Evolutionary conservation across 1,140 invertebrate species (phyloP).

Genomic region (Pseudomyrmex gracilis): DNA sequence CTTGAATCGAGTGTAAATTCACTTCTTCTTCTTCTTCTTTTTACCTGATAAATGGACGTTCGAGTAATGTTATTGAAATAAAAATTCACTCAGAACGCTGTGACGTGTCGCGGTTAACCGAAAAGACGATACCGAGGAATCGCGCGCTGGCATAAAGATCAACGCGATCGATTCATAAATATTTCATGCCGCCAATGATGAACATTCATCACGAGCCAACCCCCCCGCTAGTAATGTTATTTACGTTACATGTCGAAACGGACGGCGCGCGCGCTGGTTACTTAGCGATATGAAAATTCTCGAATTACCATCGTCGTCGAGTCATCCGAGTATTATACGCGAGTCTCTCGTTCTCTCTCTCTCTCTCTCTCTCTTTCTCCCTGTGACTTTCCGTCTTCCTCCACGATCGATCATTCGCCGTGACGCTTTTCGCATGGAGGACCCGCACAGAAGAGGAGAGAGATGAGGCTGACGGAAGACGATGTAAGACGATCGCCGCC

Average conservation of each 20-base stretch:
- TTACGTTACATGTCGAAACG: conserved; percentile 48
- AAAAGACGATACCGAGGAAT: conserved; percentile 1
- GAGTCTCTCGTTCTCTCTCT: no score
- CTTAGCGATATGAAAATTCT: conserved; percentile 62
- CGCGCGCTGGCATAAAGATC: conserved; percentile 5
- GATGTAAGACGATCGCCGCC: conserved; percentile 42
- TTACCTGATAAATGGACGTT: background rate
- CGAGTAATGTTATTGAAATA: background rate
- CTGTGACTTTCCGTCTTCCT: conserved; percentile 28
- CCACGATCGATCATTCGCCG: conserved; percentile 53
- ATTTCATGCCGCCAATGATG: conserved; percentile 45
- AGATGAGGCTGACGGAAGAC: conserved; percentile 5
- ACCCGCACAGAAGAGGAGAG: background rate
- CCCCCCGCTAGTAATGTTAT: conserved; percentile 41
- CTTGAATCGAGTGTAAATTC: background rate
- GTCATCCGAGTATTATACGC: conserved; percentile 23
- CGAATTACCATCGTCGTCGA: conserved; percentile 53
- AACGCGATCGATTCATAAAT: conserved; percentile 45
- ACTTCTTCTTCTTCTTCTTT: no score
- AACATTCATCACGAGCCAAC: conserved; percentile 37
- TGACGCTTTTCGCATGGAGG: conserved; percentile 8
- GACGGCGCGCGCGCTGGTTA: conserved; percentile 41
- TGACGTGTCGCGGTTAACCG: background rate
- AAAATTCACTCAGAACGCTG: background rate
- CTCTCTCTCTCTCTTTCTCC: background rate